phyloP scores from a whole-genome alignment of 1,140 invertebrate species.

The Phymastichus coffea region DNA sequence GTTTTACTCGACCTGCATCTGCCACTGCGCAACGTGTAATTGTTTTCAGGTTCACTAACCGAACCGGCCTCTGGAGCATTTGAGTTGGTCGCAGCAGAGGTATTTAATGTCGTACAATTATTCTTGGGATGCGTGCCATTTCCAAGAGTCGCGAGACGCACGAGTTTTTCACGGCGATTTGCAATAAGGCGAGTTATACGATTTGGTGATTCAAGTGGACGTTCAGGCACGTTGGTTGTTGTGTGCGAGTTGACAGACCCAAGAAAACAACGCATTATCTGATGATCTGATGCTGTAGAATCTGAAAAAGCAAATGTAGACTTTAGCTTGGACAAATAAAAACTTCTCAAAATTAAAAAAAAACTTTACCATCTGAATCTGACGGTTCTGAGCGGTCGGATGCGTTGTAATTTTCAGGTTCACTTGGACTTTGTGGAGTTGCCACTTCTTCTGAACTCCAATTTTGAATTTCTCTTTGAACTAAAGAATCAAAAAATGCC shows the following conservation, averaged over 20 bases:
- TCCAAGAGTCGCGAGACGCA: slow-evolving; percentile 48
- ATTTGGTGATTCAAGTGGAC: slow-evolving; percentile 47
- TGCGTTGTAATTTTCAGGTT: slow-evolving; percentile 41
- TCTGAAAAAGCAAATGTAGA: slow-evolving; percentile 39
- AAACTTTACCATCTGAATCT: slow-evolving; percentile 46
- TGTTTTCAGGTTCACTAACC: slow-evolving; percentile 21
- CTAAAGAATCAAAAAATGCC: slow-evolving; percentile 92
- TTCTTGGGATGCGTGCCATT: too few species aligned
- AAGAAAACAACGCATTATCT: slow-evolving; percentile 38
- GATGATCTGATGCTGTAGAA: slow-evolving; percentile 36
- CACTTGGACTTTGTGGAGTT: slow-evolving; percentile 40
- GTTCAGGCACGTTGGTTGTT: slow-evolving; percentile 35
- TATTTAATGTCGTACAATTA: too few species aligned
- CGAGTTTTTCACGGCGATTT: slow-evolving; percentile 48
- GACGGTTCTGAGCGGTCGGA: slow-evolving; percentile 33
- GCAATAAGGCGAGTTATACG: slow-evolving; percentile 50
- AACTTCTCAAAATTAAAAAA: too few species aligned
- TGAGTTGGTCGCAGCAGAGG: background rate
- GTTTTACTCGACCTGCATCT: slow-evolving; percentile 41
- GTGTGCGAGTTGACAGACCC: slow-evolving; percentile 30
- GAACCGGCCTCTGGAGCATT: slow-evolving; percentile 10
- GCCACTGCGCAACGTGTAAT: background rate
- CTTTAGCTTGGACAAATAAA: too few species aligned
- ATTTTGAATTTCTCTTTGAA: slow-evolving; percentile 85
- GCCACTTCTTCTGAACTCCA: slow-evolving; percentile 56